These are phyloP conservation scores for Thunnus thynnus DNA, from an alignment of 2,113 vertebrate genomes.

Conservation along the genomic window DNA sequence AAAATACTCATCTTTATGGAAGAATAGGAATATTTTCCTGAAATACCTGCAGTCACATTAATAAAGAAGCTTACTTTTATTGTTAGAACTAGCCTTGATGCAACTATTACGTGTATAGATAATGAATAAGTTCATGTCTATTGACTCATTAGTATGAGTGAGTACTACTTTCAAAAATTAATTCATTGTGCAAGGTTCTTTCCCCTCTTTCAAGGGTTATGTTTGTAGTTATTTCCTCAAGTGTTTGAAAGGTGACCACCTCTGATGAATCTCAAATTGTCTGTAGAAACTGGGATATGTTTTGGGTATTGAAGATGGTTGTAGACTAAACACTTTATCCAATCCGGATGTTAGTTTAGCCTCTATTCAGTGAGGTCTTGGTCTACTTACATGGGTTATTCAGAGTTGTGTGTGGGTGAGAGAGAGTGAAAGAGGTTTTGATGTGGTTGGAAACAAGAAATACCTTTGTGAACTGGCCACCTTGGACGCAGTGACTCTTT, in stretches of 20 bases:
- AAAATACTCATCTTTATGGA: no score
- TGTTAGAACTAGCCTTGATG: no score
- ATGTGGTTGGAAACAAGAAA: slow-evolving; percentile 3
- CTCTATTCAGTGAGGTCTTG: not conserved
- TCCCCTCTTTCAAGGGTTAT: not conserved
- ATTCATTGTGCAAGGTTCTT: no score
- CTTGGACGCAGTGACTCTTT: not conserved
- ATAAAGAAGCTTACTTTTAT: no score
- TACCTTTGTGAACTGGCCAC: not conserved
- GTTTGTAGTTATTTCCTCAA: not conserved
- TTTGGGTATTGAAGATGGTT: not conserved
- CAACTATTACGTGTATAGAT: no score
- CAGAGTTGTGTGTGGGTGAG: not conserved
- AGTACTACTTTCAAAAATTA: no score
- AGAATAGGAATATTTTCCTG: no score
- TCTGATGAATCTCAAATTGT: not conserved
- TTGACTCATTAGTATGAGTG: no score
- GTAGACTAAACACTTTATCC: slow-evolving; percentile 8
- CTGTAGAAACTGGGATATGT: not conserved
- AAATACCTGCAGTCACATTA: no score
- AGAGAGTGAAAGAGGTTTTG: not conserved
- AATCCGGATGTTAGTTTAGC: not conserved
- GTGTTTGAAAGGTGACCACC: not conserved
- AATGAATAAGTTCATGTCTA: no score
- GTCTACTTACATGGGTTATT: not conserved